phyloP scores from a whole-genome alignment of 2,113 vertebrate species.

The Thalassoma bifasciatum region DNA sequence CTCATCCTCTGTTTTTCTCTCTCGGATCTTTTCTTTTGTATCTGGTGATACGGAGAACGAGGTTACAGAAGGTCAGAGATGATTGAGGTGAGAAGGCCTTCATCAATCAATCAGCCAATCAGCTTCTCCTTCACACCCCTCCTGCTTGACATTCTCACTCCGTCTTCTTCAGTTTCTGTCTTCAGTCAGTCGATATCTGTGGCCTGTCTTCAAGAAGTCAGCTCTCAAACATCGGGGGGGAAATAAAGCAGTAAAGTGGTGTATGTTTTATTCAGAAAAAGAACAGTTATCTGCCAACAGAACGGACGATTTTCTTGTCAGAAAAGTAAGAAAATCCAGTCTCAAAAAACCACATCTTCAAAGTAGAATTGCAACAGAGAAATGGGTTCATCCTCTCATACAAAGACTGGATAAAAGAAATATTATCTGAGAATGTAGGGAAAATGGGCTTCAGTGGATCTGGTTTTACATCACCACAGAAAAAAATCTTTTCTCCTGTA shows the following conservation, averaged over 20 bases:
- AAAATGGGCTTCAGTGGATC: neutral
- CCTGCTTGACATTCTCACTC: slow-evolving; percentile 29
- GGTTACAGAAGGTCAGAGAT: slow-evolving; percentile 62
- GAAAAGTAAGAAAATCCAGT: neutral
- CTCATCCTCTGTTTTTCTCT: slow-evolving; percentile 31
- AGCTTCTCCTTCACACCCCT: slow-evolving; percentile 31
- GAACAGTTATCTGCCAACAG: no score
- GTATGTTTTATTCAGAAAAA: no score
- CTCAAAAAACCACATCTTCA: neutral
- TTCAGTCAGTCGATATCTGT: slow-evolving; percentile 37
- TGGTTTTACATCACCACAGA: no score
- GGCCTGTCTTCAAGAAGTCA: neutral
- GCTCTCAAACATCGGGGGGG: neutral
- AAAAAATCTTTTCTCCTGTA: no score
- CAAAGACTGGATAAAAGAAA: no score
- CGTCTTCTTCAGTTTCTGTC: slow-evolving; percentile 21
- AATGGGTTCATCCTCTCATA: neutral
- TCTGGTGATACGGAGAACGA: slow-evolving; percentile 10
- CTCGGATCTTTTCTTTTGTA: slow-evolving; percentile 14
- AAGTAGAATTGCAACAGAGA: neutral
- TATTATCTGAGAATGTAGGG: neutral
- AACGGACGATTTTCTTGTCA: no score
- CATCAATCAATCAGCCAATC: slow-evolving; percentile 40
- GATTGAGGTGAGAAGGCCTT: slow-evolving; percentile 49
- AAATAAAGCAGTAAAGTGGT: neutral